A percentile compares a stretch with the other conserved stretches of the same genome.
phyloP scores from a whole-genome alignment of 37 sponge, comb jelly and placozoan genomes.

The Aphrocallistes beatrix region DNA sequence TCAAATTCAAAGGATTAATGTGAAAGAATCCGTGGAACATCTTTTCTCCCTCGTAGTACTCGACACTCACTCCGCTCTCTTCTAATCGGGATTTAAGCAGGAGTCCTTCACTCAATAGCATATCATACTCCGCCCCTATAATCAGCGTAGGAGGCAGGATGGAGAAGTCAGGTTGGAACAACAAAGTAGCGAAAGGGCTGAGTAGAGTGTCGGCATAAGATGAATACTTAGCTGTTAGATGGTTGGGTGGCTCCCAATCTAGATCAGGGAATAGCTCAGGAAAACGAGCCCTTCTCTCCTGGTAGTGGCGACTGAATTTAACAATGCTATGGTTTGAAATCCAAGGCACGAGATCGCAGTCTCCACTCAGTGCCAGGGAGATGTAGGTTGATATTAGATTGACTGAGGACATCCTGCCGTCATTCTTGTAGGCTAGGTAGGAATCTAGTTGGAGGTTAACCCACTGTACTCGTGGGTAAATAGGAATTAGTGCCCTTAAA shows the following conservation, averaged over 20 bases:
- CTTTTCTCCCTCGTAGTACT: neutral
- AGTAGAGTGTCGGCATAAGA: neutral
- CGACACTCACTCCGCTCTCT: neutral
- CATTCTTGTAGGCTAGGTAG: neutral
- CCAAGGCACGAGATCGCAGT: neutral
- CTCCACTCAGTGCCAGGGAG: neutral
- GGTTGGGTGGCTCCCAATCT: neutral
- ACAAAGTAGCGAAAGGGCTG: neutral
- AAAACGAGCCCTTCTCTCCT: neutral
- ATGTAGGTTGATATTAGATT: neutral
- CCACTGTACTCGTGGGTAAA: neutral
- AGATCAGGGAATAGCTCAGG: neutral
- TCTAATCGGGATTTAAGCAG: neutral
- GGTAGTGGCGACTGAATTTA: neutral
- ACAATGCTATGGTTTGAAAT: neutral
- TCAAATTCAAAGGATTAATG: too few species aligned
- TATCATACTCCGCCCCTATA: neutral
- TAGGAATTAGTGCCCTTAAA: neutral
- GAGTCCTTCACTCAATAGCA: neutral
- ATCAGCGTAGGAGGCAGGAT: neutral
- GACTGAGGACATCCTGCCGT: neutral
- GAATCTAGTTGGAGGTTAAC: neutral
- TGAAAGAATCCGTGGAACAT: constrained; percentile 8
- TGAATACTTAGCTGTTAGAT: neutral
- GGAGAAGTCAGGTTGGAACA: neutral